These are phyloP conservation scores for Sylvia borin DNA, from an alignment of 2,797 vertebrate genomes.

Conservation along the genomic window DNA sequence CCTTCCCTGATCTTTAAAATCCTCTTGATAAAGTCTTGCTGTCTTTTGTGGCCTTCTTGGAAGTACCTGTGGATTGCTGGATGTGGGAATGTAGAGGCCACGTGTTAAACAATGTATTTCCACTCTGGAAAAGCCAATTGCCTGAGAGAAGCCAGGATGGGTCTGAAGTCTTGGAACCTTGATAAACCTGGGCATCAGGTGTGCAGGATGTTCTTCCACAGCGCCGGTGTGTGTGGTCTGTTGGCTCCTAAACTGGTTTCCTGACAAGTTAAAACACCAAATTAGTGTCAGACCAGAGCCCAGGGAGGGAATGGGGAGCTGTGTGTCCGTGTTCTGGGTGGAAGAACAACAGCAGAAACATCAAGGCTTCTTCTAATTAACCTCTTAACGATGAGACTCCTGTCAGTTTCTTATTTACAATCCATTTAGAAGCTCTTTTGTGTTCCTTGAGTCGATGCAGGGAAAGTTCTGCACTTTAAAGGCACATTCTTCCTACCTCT, in stretches of 20 bases:
- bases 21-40: neutral
- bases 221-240: neutral
- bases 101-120: neutral
- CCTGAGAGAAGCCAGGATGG: neutral
- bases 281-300: neutral
- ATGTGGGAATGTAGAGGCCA: neutral
- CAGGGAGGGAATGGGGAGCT: neutral
- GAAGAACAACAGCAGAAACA: constrained; percentile 6
- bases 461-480: neutral
- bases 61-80: neutral
- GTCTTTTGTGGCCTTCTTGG: neutral
- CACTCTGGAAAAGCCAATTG: neutral
- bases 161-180: neutral
- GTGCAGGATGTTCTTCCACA: neutral
- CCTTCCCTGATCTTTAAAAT: rapidly evolving
- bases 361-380: constrained; percentile 21
- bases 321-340: neutral
- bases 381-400: neutral
- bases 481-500: neutral
- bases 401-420: neutral
- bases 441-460: neutral
- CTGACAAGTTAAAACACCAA: neutral
- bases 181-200: neutral
- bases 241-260: neutral
- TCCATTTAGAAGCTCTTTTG: neutral